phyloP scores from a whole-genome alignment of 2,888 invertebrate species.

The Antheraea assamensis region DNA sequence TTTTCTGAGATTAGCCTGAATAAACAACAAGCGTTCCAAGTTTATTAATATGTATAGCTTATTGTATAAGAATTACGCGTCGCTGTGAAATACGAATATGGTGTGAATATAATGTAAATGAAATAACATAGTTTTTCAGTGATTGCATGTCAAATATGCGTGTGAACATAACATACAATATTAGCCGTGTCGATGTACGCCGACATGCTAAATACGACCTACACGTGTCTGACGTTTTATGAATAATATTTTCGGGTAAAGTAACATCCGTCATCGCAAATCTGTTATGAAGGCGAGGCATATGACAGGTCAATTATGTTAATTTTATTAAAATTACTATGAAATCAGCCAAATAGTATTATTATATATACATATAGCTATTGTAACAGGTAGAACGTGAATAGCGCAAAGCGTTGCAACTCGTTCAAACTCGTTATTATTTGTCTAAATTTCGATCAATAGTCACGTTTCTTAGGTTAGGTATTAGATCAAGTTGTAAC shows the following conservation, averaged over 20 bases:
- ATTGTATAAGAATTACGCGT: not conserved
- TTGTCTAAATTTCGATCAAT: too few relatives aligned
- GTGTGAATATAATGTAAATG: constrained; percentile 4
- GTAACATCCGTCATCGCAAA: constrained; percentile 22
- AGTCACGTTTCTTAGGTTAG: too few relatives aligned
- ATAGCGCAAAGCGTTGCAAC: too few relatives aligned
- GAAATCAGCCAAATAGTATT: too few relatives aligned
- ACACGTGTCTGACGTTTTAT: constrained; percentile 14
- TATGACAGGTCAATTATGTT: constrained; percentile 27
- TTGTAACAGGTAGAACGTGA: too few relatives aligned
- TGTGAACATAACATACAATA: not conserved
- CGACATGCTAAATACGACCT: constrained; percentile 3
- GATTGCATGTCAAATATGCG: constrained; percentile 3
- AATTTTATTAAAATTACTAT: constrained; percentile 30
- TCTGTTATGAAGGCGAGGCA: constrained; percentile 30
- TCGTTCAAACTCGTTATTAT: too few relatives aligned
- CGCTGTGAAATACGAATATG: not conserved
- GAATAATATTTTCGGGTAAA: constrained; percentile 21
- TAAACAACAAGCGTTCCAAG: too few relatives aligned
- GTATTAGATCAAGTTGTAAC: too few relatives aligned
- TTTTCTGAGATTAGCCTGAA: too few relatives aligned
- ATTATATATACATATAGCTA: too few relatives aligned
- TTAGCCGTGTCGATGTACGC: not conserved
- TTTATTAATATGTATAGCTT: too few relatives aligned
- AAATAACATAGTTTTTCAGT: constrained; percentile 10